These are phyloP conservation scores for Prosapia bicincta DNA, from an alignment of 2,888 invertebrate species.

Conservation along the genomic window DNA sequence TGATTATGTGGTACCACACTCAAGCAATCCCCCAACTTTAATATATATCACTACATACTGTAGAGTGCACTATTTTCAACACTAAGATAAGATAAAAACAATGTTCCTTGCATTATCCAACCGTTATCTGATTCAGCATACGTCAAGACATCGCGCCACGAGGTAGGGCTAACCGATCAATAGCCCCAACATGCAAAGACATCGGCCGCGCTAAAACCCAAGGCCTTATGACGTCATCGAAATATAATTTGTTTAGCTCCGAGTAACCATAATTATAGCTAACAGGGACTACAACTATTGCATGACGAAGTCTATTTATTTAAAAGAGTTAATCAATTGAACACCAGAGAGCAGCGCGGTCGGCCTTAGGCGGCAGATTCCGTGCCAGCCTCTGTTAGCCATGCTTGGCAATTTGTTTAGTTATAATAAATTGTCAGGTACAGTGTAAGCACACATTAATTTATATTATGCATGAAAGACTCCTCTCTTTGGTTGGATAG, in stretches of 20 bases:
- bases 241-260: background rate
- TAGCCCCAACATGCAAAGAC: no score
- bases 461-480: background rate
- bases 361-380: background rate
- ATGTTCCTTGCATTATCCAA: no score
- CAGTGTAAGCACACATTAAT: background rate
- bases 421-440: background rate
- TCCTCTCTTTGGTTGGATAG: no score
- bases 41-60: no score
- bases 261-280: background rate
- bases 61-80: no score
- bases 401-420: background rate
- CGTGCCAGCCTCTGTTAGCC: background rate
- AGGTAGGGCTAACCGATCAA: no score
- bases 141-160: no score
- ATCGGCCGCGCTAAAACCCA: no score
- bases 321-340: conserved; percentile 2
- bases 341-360: background rate
- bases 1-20: no score
- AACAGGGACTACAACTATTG: background rate
- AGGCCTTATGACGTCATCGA: background rate
- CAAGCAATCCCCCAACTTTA: no score
- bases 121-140: no score
- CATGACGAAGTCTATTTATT: background rate
- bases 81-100: no score